Evolutionary conservation across 1,140 invertebrate genomes (phyloP), one percentile per base, ranked within the genome.

Genomic region (Pachypeltis micranthus): DNA sequence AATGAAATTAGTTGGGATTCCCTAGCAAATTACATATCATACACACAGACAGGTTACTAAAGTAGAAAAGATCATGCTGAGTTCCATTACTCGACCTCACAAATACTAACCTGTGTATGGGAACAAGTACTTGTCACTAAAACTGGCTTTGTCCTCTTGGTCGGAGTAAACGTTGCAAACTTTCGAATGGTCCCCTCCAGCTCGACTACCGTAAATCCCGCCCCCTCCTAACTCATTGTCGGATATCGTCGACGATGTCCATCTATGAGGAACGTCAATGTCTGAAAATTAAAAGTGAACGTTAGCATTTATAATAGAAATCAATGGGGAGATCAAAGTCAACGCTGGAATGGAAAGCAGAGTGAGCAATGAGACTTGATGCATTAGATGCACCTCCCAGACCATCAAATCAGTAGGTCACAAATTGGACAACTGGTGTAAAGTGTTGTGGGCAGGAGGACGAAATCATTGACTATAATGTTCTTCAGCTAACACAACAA

Each of bases 41-140:
- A n/a, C n/a, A 58, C 21, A 19, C 14, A 44, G 27, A 61, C 23
- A 14, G n/a, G 23, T 47, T 12, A 21, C 54, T 4, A 31, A 27
- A 14, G 4, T 28, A 47, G 28, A 63, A 23, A 54, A 59, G 1
- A 56, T 25, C n/a, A 51, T 54, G 12, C 44, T 58, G 23, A 55
- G 28, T n/a, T n/a, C n/a, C n/a, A n/a, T n/a, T n/a, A 26, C 14
- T 14, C 31, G 10, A 59, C n/a, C 19, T 14, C 2, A 62, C 29
- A 29, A 57, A 26, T 47, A 72, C 64, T 39, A 68, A 78, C 67
- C 76, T 71, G 69, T 79, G 72, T 67, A 78, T 63, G 65, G 77
- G 72, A 70, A 77, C 65, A 69, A 74, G 67, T 65, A 78, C 72
- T 67, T 77, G 71, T 70, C 77, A 65, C 67, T 68, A 10, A 72